phyloP scores from a whole-genome alignment of 2,113 vertebrate species.

The Varanus salvator region DNA sequence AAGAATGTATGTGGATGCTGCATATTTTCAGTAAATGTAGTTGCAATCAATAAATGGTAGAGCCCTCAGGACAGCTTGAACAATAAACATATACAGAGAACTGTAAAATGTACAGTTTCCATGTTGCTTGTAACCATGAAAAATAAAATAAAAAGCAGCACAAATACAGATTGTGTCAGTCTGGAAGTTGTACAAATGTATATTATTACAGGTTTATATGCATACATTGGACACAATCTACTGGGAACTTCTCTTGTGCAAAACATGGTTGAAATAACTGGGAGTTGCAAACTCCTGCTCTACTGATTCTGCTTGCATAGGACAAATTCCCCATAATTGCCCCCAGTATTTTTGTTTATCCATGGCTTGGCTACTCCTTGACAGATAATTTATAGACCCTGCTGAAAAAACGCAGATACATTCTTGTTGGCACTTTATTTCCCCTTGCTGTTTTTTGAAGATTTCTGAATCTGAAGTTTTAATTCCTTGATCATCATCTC shows the following conservation, averaged over 20 bases:
- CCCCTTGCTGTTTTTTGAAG: conserved; percentile 76
- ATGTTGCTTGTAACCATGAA: conserved; percentile 54
- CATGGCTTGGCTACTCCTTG: conserved; percentile 22
- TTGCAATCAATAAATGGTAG: conserved; percentile 62
- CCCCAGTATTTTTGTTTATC: conserved; percentile 18
- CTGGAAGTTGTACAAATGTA: conserved; percentile 79
- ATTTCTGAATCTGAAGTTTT: conserved; percentile 91
- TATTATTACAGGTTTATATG: conserved; percentile 27
- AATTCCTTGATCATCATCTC: conserved; percentile 92
- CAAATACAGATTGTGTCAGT: conserved; percentile 75
- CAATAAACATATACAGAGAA: conserved; percentile 69
- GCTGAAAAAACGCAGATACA: neutral
- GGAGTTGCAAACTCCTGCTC: neutral
- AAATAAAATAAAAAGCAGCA: conserved; percentile 56
- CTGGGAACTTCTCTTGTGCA: conserved; percentile 26
- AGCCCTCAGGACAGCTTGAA: conserved; percentile 64
- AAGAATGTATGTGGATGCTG: conserved; percentile 58
- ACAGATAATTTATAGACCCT: conserved; percentile 16
- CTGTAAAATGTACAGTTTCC: conserved; percentile 51
- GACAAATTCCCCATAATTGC: conserved; percentile 6
- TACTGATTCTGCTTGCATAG: conserved; percentile 12
- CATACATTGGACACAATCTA: conserved; percentile 18
- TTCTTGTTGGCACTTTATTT: conserved; percentile 64
- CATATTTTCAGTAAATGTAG: conserved; percentile 58
- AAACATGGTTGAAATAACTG: neutral